A percentile compares a stretch with the other conserved stretches of the same genome.
Conservation (phyloP, 2,113 vertebrate species). For the Hippocampus mohnikei region DNA sequence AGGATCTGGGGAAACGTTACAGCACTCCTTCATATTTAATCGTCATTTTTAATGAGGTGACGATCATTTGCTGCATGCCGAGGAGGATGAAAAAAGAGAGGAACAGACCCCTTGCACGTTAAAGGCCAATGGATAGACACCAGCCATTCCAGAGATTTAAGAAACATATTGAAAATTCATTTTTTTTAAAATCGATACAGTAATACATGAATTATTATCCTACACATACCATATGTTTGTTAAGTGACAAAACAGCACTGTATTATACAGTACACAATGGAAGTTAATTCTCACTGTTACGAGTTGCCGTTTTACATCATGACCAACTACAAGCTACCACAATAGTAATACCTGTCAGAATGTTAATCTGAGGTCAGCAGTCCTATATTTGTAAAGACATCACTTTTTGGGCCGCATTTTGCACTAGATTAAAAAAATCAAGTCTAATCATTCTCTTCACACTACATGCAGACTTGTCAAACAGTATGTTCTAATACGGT, state of each 20-base stretch:
- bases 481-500: not conserved
- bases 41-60: constrained; percentile 44
- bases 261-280: not conserved
- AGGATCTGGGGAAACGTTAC: constrained; percentile 27
- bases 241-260: not conserved
- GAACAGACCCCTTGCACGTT: constrained; percentile 32
- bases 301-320: not conserved
- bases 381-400: not conserved
- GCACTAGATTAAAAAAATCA: not conserved
- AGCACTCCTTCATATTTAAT: constrained; percentile 26
- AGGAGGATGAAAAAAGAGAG: constrained; percentile 31
- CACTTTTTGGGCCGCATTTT: not conserved
- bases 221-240: no score
- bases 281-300: not conserved
- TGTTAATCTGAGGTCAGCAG: not conserved
- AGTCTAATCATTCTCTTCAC: not conserved
- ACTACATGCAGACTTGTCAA: no score
- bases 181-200: no score
- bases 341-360: not conserved
- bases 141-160: not conserved
- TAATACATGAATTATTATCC: no score
- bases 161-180: not conserved
- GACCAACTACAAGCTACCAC: not conserved
- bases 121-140: not conserved
- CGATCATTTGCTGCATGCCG: constrained; percentile 55